Percentiles rank a stretch among this genome's conserved stretches.
These are phyloP conservation scores for Callimorpha dominula DNA, from an alignment of 2,888 invertebrate species.

Conservation along the genomic window DNA sequence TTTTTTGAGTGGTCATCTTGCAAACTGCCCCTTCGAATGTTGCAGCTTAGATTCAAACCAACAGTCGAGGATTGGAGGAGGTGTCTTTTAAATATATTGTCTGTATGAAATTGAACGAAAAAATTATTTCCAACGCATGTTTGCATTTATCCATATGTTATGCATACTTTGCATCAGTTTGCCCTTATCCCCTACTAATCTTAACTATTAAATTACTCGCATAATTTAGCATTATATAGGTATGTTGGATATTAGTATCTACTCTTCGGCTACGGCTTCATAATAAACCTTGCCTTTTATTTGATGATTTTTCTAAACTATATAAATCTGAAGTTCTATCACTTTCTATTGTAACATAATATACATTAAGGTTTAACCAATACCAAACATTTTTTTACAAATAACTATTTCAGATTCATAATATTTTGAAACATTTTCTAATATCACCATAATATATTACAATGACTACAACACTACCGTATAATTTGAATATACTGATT, in stretches of 20 bases:
- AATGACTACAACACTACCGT: not conserved
- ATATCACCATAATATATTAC: not conserved
- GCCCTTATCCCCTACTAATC: slow-evolving; percentile 20
- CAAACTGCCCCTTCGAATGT: not conserved
- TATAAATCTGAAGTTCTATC: too few relatives aligned
- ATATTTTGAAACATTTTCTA: not conserved
- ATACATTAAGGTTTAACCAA: not conserved
- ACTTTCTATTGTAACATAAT: not conserved
- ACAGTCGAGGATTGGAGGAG: not conserved
- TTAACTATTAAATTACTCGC: not conserved
- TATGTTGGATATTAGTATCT: not conserved
- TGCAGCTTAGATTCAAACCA: not conserved
- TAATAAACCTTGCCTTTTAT: too few relatives aligned
- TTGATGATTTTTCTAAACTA: too few relatives aligned
- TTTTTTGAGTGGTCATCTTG: not conserved
- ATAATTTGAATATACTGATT: not conserved
- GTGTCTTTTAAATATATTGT: not conserved
- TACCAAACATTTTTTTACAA: not conserved
- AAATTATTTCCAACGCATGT: slow-evolving; percentile 29
- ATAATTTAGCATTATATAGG: not conserved
- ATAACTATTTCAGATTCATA: not conserved
- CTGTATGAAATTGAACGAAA: too few relatives aligned
- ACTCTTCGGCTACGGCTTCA: too few relatives aligned
- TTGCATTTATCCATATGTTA: slow-evolving; percentile 30
- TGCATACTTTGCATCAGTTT: slow-evolving; percentile 4